Base-by-base conservation (phyloP, 1,140 invertebrate genomes). In the Drosophila dunni region DNA sequence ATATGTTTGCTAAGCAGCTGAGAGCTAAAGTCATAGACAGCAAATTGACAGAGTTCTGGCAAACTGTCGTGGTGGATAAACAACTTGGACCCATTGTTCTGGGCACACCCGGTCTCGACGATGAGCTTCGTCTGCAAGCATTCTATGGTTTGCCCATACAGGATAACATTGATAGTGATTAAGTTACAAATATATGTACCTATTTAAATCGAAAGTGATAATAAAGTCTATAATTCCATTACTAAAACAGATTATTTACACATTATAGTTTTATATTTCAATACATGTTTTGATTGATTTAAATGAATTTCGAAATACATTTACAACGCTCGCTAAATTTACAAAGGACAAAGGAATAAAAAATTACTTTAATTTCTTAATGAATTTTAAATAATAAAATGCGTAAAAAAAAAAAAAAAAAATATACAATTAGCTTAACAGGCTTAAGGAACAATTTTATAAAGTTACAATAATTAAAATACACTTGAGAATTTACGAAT, bases 291-390 rank as follows among this genome's bases (percentile, higher is more conserved):
- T 71, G 24, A 29, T 63, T 7, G 62, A 24, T 62, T 76, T 86
- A 64, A 66, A 79, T 82, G 58, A 68, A 70, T 77, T 77, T 73
- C 58, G 58, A 81, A 71, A 70, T 74, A 88, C 83, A 85, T 86
- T 85, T 85, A 82, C 79, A 73, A 75, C 61, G 61, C 73, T 86
- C 57, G 46, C 40, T 15, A 61, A 29, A 56, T 44, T n/a, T 44
- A 54, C 64, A 65, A 29, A 29, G 34, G 24, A 54, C 42, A 58
- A 68, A 60, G 42, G 44, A 86, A 69, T 86, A 50, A 69, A 75
- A 9, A 68, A 67, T 51, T 40, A 58, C 17, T 57, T 64, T 9
- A 44, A 63, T 42, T 44, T 9, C 40, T 65, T 54, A 20, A 40
- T 66, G 9, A 60, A 36, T 58, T 46, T 15, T 10, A 48, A 63